Percentiles rank a stretch among this genome's conserved stretches.
Conservation (phyloP, 1,140 invertebrate species). For the Magallana angulata region DNA sequence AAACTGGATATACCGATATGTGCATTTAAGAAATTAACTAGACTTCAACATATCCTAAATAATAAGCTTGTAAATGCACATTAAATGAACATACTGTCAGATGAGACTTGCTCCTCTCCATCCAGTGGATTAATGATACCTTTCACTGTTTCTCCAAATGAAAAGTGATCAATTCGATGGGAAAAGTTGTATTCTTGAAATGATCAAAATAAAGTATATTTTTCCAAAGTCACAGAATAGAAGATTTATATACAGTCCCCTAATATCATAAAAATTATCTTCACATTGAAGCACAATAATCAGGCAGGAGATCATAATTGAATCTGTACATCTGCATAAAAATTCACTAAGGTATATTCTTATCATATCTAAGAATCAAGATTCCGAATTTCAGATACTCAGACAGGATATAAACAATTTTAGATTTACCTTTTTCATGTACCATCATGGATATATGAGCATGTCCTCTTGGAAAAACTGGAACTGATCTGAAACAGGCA, state of each 20-base stretch:
- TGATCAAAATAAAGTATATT: constrained; percentile 22
- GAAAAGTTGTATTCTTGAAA: constrained; percentile 92
- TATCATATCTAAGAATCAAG: no score
- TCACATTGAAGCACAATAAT: no score
- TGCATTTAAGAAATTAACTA: no score
- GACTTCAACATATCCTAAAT: no score
- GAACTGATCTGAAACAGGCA: constrained; percentile 67
- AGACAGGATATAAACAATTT: neutral
- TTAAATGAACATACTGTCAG: constrained; percentile 82
- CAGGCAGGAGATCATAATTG: constrained; percentile 23
- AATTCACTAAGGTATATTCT: no score
- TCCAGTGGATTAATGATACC: constrained; percentile 95
- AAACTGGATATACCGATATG: no score
- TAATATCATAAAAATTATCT: no score
- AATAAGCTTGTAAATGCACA: no score
- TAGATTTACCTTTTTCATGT: constrained; percentile 64
- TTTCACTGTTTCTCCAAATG: constrained; percentile 91
- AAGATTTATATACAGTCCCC: no score
- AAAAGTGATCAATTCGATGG: constrained; percentile 94
- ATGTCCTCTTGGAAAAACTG: constrained; percentile 75
- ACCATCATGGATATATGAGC: constrained; percentile 75
- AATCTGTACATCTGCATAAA: neutral
- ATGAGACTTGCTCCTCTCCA: constrained; percentile 90
- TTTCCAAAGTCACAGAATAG: neutral
- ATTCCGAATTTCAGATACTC: no score